Evolutionary conservation across 2,888 invertebrate genomes (phyloP).

Genomic region (Therioaphis trifolii): DNA sequence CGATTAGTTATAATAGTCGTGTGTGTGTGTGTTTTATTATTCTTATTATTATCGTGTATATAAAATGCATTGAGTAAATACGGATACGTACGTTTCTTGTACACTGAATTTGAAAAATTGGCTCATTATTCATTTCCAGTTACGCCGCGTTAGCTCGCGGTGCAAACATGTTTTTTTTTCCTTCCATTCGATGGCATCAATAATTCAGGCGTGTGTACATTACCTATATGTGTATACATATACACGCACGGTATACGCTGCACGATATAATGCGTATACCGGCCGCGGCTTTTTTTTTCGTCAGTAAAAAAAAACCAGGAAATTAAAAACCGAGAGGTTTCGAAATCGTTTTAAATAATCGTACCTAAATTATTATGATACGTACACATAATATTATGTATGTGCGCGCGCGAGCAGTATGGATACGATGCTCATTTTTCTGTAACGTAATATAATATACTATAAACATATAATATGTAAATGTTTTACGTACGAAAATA

Average conservation of each 20-base stretch:
- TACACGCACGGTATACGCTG: background rate
- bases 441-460: conserved; percentile 24
- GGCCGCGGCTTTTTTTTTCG: background rate
- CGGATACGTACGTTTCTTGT: background rate
- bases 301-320: background rate
- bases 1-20: conserved; percentile 20
- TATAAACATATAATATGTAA: background rate
- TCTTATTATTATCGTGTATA: background rate
- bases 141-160: background rate
- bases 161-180: conserved; percentile 18
- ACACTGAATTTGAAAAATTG: conserved; percentile 41
- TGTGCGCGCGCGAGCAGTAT: background rate
- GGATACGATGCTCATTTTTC: background rate
- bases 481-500: conserved; percentile 6
- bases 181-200: conserved; percentile 29
- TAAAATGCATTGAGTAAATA: too few relatives aligned
- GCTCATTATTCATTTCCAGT: conserved; percentile 29
- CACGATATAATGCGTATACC: background rate
- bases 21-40: background rate
- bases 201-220: conserved; percentile 10
- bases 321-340: conserved; percentile 24
- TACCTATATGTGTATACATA: too few relatives aligned
- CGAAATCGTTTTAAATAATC: conserved; percentile 6
- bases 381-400: background rate
- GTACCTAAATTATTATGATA: background rate